phyloP scores from a whole-genome alignment of 2,113 vertebrate genomes.

The Chionis minor region DNA sequence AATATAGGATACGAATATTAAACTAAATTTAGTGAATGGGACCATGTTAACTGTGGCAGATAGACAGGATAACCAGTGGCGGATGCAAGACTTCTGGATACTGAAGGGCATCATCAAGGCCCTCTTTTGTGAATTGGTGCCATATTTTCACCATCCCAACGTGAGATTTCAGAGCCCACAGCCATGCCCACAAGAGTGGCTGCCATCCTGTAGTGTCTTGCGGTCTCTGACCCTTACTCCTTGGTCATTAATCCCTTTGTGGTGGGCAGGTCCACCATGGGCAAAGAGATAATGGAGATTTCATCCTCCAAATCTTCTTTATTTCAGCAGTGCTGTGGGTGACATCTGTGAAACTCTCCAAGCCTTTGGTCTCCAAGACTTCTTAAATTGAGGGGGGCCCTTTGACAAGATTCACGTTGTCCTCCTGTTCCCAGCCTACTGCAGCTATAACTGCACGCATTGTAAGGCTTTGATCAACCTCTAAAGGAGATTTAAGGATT shows the following conservation, averaged over 20 bases:
- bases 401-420: neutral
- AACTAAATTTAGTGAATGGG: neutral
- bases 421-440: neutral
- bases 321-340: neutral
- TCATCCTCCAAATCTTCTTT: neutral
- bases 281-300: neutral
- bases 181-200: neutral
- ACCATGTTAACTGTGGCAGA: neutral
- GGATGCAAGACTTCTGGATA: neutral
- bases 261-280: neutral
- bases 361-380: neutral
- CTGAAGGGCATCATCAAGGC: neutral
- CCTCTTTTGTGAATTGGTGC: neutral
- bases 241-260: neutral
- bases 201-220: neutral
- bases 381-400: neutral
- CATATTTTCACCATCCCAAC: neutral
- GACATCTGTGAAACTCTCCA: neutral
- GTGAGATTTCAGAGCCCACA: neutral
- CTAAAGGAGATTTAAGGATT: neutral
- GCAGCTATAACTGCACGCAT: neutral
- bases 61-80: neutral
- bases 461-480: neutral
- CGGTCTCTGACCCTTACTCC: neutral
- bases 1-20: neutral